phyloP scores from a whole-genome alignment of 64 coral and sea anemone genomes.

The Astreopora myriophthalma region DNA sequence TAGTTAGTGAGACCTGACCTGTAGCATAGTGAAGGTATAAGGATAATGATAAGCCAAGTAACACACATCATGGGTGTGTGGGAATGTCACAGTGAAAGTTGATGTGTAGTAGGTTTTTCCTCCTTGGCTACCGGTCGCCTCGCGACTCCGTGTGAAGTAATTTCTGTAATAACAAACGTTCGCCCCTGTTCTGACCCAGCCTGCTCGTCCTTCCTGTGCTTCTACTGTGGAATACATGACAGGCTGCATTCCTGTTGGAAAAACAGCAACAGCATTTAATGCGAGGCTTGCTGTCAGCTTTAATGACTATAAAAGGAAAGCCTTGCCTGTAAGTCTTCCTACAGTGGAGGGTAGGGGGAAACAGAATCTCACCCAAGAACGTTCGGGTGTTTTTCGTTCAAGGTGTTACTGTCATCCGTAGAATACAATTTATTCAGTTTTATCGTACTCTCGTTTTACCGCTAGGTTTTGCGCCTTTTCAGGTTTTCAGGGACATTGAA shows the following conservation, averaged over 20 bases:
- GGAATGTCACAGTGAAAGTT: constrained; percentile 91
- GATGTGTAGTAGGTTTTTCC: constrained; percentile 96
- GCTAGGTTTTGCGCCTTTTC: no score
- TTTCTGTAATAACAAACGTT: constrained; percentile 98
- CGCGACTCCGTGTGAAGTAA: constrained; percentile 75
- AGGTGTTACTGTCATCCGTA: no score
- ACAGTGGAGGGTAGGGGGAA: no score
- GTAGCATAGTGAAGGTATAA: constrained; percentile 94
- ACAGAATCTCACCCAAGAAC: no score
- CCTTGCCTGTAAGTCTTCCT: no score
- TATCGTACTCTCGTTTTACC: no score
- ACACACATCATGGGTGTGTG: constrained; percentile 85
- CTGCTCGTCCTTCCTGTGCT: constrained; percentile 77
- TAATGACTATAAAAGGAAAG: no score
- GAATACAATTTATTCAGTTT: no score
- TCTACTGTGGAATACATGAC: constrained; percentile 85
- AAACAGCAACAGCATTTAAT: background rate
- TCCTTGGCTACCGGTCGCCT: constrained; percentile 48
- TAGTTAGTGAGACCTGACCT: constrained; percentile 49
- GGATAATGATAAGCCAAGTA: constrained; percentile 98
- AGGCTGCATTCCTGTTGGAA: constrained; percentile 89
- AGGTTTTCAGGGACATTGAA: no score
- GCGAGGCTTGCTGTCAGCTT: background rate
- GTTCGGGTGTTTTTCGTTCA: no score
- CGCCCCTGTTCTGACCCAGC: constrained; percentile 83